phyloP scores from a whole-genome alignment of 2,888 invertebrate species.

The Aleiodes leptofemur region DNA sequence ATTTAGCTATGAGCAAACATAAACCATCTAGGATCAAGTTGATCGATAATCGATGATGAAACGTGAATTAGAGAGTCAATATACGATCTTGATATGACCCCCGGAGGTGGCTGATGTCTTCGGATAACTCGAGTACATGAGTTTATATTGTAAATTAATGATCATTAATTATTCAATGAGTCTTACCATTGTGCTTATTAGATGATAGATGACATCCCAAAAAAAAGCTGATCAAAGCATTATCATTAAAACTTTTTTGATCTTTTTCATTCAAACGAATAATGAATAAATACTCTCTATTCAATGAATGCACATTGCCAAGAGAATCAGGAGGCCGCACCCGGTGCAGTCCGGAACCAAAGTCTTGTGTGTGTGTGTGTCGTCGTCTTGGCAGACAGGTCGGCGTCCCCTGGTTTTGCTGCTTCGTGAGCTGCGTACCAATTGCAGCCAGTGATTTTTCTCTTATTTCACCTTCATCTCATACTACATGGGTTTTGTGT shows the following conservation, averaged over 20 bases:
- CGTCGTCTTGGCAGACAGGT: constrained; percentile 63
- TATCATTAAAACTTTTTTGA: neutral
- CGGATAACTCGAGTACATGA: constrained; percentile 10
- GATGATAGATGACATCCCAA: neutral
- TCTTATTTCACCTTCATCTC: constrained; percentile 39
- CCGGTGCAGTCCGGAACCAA: constrained; percentile 20
- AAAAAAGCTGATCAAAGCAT: no score
- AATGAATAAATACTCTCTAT: constrained; percentile 9
- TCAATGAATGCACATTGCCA: neutral
- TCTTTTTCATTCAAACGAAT: constrained; percentile 3
- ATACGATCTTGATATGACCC: constrained; percentile 23
- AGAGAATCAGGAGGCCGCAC: constrained; percentile 31
- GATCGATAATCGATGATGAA: constrained; percentile 32
- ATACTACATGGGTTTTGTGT: constrained; percentile 49
- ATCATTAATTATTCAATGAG: constrained; percentile 7
- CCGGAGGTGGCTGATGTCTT: constrained; percentile 17
- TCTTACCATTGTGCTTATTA: neutral
- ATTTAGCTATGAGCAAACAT: neutral
- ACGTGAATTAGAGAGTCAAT: constrained; percentile 33
- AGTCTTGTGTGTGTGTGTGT: constrained; percentile 39
- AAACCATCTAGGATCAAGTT: neutral
- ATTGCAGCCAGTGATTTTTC: constrained; percentile 56
- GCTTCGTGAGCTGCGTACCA: constrained; percentile 62
- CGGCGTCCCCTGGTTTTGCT: constrained; percentile 60
- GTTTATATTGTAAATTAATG: constrained; percentile 7